Evolutionary conservation across 2,888 invertebrate species (phyloP).

Genomic region (Nemoura dubitans): DNA sequence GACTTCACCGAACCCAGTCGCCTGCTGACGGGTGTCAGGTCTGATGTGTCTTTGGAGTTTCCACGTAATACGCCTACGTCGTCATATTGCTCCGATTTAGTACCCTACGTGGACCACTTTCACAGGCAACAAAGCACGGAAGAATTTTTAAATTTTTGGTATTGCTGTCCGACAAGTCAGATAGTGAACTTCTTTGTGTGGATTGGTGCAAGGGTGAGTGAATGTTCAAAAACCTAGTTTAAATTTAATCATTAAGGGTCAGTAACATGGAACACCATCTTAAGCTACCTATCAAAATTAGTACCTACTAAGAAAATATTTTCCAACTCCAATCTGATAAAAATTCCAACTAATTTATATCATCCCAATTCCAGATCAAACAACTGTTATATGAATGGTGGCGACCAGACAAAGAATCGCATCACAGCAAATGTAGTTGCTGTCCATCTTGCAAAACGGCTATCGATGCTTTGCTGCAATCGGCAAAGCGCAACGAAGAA

Average conservation of each 20-base stretch:
- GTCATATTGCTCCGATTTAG: background rate
- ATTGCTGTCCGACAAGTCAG: background rate
- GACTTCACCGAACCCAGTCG: background rate
- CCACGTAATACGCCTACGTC: background rate
- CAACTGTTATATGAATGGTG: no score
- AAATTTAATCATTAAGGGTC: background rate
- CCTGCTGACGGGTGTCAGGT: background rate
- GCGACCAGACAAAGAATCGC: background rate
- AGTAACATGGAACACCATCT: no score
- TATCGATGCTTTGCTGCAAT: no score
- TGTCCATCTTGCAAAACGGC: background rate
- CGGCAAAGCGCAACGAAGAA: no score
- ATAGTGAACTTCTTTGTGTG: background rate
- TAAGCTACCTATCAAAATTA: no score
- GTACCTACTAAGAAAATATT: no score
- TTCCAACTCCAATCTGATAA: no score
- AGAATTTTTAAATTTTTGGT: background rate
- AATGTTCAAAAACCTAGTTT: background rate
- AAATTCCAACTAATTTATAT: no score
- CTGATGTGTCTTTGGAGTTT: background rate
- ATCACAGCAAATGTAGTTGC: background rate
- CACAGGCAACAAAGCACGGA: background rate
- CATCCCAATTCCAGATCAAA: no score
- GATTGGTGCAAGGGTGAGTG: background rate
- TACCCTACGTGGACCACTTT: background rate